phyloP scores from a whole-genome alignment of 2,888 invertebrate genomes.

The Agrochola lychnidis region DNA sequence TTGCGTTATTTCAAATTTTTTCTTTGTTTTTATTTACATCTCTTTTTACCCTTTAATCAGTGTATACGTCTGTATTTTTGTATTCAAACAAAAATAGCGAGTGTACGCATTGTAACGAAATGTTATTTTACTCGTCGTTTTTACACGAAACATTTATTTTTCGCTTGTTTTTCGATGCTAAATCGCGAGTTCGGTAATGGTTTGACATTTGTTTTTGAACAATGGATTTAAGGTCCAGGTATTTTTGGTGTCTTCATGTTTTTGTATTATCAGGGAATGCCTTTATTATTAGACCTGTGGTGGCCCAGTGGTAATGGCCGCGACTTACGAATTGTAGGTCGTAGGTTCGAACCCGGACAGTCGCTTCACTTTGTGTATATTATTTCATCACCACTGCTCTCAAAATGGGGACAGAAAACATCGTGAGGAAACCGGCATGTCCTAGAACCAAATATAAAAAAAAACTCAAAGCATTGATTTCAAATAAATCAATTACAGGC shows the following conservation, averaged over 20 bases:
- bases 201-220: slow-evolving; percentile 44
- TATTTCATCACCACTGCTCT: too few relatives aligned
- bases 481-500: too few relatives aligned
- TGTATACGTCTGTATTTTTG: slow-evolving; percentile 63
- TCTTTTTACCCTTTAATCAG: slow-evolving; percentile 70
- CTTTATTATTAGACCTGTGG: not conserved
- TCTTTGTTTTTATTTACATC: slow-evolving; percentile 57
- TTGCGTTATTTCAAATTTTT: slow-evolving; percentile 59
- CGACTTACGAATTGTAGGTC: too few relatives aligned
- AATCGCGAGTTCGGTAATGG: slow-evolving; percentile 36
- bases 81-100: slow-evolving; percentile 60
- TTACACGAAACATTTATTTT: slow-evolving; percentile 33
- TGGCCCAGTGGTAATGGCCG: too few relatives aligned
- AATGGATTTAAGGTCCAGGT: slow-evolving; percentile 24
- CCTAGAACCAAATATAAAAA: too few relatives aligned
- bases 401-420: too few relatives aligned
- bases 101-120: slow-evolving; percentile 32
- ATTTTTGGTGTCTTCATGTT: slow-evolving; percentile 11
- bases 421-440: too few relatives aligned
- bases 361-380: too few relatives aligned
- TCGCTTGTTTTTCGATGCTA: slow-evolving; percentile 45
- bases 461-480: too few relatives aligned
- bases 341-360: too few relatives aligned
- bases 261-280: not conserved
- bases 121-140: slow-evolving; percentile 43